Evolutionary conservation across 2,888 invertebrate genomes (phyloP).

Genomic region (Omphaloscelis lunosa): DNA sequence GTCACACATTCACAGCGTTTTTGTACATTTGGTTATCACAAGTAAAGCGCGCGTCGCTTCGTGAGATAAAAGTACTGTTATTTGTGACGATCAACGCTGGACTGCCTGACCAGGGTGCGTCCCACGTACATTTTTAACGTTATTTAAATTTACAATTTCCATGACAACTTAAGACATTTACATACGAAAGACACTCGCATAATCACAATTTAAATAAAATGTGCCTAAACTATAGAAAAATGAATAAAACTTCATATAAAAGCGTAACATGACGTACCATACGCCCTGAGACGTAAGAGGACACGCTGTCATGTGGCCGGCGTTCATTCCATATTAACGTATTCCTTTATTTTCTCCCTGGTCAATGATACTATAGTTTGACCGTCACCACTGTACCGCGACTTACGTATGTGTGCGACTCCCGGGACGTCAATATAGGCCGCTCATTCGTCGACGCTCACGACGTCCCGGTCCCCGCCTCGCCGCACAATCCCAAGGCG

Average conservation of each 20-base stretch:
- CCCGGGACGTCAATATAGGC: no score
- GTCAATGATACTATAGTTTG: not conserved
- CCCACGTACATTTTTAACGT: not conserved
- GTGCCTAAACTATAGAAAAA: conserved; percentile 1
- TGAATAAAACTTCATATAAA: not conserved
- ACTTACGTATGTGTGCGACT: no score
- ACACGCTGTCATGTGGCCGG: not conserved
- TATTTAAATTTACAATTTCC: not conserved
- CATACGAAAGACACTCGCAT: conserved; percentile 19
- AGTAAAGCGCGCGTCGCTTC: no score
- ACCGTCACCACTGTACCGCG: no score
- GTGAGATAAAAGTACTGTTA: no score
- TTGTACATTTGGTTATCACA: no score
- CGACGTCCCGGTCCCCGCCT: no score
- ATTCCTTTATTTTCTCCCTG: not conserved
- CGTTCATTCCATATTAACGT: not conserved
- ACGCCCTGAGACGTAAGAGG: not conserved
- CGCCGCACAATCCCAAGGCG: no score
- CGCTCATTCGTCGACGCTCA: no score
- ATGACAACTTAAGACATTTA: not conserved
- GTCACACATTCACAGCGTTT: no score
- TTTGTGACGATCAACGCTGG: not conserved
- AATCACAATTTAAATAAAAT: conserved; percentile 1
- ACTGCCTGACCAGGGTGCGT: not conserved
- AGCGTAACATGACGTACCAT: not conserved